Evolutionary conservation across 35 echinoderm and acorn worm species (phyloP), one percentile per base, ranked within the genome.

Genomic region (Heliocidaris erythrogramma): DNA sequence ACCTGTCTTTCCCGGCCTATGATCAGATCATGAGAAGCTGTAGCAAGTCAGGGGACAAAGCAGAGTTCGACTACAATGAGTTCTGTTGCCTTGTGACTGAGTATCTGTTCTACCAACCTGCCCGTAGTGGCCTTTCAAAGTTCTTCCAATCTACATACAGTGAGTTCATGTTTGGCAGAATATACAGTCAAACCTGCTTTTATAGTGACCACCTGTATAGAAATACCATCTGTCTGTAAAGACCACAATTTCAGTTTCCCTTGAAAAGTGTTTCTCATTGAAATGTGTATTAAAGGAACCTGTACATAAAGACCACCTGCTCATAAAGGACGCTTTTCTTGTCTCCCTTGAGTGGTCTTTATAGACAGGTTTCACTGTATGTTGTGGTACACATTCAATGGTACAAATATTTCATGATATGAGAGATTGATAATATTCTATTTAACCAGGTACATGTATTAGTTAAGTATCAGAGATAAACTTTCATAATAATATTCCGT

Each of bases 11-110:
- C 88, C 96, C 97, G 29, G 97, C 94, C 10, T 95, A 96, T 29
- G 85, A 97, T 78, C 88, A 97, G 93, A 97, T 98, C 31, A 92
- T 95, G 32, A 59, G 52, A 32, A 97, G 96, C 85, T 97, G 96
- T 60, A 88, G 93, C 42, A 88, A 94, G n/a, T 86, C 92, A 48
- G 95, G 96, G 84, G 96, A 96, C 30, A 88, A 93, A 53, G 93
- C 94, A 32, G 94, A 95, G 47, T 97, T 98, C 59, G 96, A 97
- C 94, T 97, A 97, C 48, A 95, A 99, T 30, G 96, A 99, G 94
- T 97, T 99, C 95, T 99, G 98, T 93, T 99, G 96, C 90, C 92
- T 99, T 35, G 94, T 96, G 85, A 99, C 98, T 21, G 98, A 99
- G 90, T 99, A 97, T 94, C 95, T 96, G 47, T 89, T 97, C 90